These are phyloP conservation scores for Semnornis frantzii DNA, from an alignment of 2,113 vertebrate species.

Conservation along the genomic window DNA sequence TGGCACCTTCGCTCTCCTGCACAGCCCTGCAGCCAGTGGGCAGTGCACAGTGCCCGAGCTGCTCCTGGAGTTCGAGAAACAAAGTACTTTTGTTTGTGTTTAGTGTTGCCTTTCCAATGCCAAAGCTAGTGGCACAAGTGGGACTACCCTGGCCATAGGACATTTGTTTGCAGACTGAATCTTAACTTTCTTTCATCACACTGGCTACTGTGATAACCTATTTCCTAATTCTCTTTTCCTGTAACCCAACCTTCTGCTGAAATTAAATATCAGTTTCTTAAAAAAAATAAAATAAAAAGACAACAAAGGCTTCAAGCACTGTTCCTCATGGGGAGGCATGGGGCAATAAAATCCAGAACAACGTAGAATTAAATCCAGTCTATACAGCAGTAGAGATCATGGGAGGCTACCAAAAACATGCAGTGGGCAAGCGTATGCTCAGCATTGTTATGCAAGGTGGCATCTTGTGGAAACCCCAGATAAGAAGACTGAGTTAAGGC, in stretches of 20 bases:
- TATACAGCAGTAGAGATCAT: not conserved
- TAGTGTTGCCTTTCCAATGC: constrained; percentile 2
- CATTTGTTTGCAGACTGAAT: not conserved
- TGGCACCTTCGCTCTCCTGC: not conserved
- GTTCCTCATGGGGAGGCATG: not conserved
- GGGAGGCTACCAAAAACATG: constrained; percentile 32
- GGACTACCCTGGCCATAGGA: not conserved
- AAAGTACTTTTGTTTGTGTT: constrained; percentile 56
- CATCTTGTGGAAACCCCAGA: constrained; percentile 59
- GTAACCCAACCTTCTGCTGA: not conserved
- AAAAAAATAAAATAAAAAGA: not conserved
- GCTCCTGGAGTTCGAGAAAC: constrained; percentile 2
- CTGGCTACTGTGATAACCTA: not conserved
- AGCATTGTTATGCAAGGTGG: constrained; percentile 65
- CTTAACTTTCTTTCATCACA: constrained; percentile 21
- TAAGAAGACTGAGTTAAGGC: constrained; percentile 56
- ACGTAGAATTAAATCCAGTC: constrained; percentile 8
- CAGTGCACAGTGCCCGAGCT: not conserved
- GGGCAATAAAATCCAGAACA: not conserved
- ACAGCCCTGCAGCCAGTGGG: constrained; percentile 10
- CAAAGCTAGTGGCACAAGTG: constrained; percentile 22
- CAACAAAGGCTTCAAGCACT: not conserved
- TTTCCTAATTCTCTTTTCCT: not conserved
- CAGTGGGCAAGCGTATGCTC: constrained; percentile 9
- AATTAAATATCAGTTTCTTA: constrained; percentile 41